Evolutionary conservation across 2,113 vertebrate species (phyloP).

Genomic region (Calyptommatus sinebrachiatus): DNA sequence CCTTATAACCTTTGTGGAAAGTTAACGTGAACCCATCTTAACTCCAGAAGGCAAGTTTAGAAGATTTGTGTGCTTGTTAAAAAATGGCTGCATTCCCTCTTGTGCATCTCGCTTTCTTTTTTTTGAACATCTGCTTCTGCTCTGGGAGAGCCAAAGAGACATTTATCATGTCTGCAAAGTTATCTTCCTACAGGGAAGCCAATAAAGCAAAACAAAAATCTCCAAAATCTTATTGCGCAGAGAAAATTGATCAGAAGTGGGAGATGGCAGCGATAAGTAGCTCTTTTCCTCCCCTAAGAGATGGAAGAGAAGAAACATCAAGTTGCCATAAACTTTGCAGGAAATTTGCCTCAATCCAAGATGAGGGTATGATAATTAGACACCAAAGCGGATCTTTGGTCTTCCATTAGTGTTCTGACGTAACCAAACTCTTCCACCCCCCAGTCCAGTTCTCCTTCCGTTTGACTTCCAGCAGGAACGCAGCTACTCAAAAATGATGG

Average conservation of each 20-base stretch:
- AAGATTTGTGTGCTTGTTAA: background rate
- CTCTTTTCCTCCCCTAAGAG: too few species aligned
- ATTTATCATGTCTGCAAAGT: constrained; percentile 22
- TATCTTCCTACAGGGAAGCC: background rate
- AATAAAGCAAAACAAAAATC: background rate
- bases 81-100: background rate
- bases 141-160: background rate
- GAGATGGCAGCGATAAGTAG: background rate
- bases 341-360: background rate
- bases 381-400: background rate
- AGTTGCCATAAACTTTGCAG: too few species aligned
- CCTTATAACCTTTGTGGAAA: too few species aligned
- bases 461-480: background rate
- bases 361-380: background rate
- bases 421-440: background rate
- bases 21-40: background rate
- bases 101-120: background rate
- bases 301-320: too few species aligned
- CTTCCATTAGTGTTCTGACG: background rate
- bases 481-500: background rate
- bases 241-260: background rate
- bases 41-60: background rate
- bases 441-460: background rate
- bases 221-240: background rate
- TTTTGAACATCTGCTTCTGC: constrained; percentile 20